Evolutionary conservation across 37 sponge, comb jelly and placozoan genomes (phyloP).

Genomic region (Halichondria panicea): DNA sequence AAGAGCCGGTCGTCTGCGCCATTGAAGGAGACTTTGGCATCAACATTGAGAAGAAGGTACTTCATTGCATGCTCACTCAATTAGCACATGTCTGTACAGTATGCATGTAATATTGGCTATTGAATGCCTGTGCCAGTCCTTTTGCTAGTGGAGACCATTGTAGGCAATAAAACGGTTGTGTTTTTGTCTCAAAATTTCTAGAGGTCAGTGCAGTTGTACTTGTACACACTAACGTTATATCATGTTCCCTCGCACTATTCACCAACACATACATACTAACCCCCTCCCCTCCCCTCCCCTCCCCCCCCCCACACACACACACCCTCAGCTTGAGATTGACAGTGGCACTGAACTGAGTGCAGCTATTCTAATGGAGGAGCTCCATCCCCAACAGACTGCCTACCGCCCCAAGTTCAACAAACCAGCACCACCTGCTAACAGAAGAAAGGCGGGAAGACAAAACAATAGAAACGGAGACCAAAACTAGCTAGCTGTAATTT

Average conservation of each 20-base stretch:
- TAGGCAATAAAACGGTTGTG: too few relatives aligned
- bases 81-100: too few relatives aligned
- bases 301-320: not conserved
- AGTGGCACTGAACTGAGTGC: constrained; percentile 49
- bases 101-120: not conserved
- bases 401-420: constrained; percentile 66
- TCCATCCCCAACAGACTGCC: constrained; percentile 65
- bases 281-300: not conserved
- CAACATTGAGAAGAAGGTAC: constrained; percentile 74
- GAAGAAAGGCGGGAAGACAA: constrained; percentile 22
- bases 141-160: not conserved
- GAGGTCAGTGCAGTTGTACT: not conserved
- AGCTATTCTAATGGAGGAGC: constrained; percentile 62
- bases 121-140: not conserved
- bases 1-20: constrained; percentile 56
- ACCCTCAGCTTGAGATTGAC: constrained; percentile 72
- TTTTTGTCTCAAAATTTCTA: too few relatives aligned
- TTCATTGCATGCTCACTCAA: not conserved
- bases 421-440: constrained; percentile 61
- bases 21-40: constrained; percentile 39
- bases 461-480: too few relatives aligned
- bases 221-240: not conserved
- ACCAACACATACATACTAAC: not conserved
- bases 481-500: too few relatives aligned
- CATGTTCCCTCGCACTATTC: not conserved